These are phyloP conservation scores for Cyanoderma ruficeps DNA, from an alignment of 2,113 vertebrate genomes.

Conservation along the genomic window DNA sequence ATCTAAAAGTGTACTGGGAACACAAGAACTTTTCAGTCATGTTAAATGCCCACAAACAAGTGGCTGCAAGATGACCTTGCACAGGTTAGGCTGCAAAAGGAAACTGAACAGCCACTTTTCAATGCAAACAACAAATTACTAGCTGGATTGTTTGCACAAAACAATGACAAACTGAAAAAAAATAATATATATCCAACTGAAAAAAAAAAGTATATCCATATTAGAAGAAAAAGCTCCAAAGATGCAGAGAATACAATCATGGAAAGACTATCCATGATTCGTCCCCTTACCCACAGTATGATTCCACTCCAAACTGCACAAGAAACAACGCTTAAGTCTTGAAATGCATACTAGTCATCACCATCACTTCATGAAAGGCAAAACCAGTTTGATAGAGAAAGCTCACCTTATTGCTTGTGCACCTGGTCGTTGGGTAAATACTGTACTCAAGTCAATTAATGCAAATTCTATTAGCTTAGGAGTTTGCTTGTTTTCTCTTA, in stretches of 20 bases:
- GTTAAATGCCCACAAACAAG: neutral
- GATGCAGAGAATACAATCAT: neutral
- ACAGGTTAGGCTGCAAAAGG: neutral
- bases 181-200: neutral
- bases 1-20: neutral
- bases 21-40: neutral
- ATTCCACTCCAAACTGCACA: neutral
- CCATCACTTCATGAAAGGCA: neutral
- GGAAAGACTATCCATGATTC: neutral
- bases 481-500: conserved; percentile 84
- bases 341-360: neutral
- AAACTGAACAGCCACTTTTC: neutral
- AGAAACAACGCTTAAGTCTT: neutral
- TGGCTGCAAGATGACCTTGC: fast-evolving
- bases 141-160: neutral
- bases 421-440: conserved; percentile 88
- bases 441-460: conserved; percentile 84
- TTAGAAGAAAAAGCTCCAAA: neutral
- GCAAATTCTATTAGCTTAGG: conserved; percentile 86
- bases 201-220: neutral
- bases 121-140: neutral
- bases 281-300: neutral
- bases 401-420: conserved; percentile 92
- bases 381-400: neutral
- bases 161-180: neutral